A percentile compares a stretch with the other conserved stretches of the same genome.
These are phyloP conservation scores for Sebastes taczanowskii DNA, from an alignment of 2,797 vertebrate species.

Conservation along the genomic window DNA sequence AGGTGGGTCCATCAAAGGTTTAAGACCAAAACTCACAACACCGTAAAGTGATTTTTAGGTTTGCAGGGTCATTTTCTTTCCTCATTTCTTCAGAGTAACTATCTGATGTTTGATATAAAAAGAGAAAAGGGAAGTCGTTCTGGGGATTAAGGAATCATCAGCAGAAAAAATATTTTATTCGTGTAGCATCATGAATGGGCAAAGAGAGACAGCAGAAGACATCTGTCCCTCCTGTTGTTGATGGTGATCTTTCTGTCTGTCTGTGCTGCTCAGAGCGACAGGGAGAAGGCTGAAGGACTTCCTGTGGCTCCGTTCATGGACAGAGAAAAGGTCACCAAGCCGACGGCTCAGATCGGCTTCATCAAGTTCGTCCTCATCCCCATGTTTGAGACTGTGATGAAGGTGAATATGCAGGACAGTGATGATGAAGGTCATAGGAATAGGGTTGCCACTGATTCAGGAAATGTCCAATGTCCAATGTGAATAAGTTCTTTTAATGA, in stretches of 20 bases:
- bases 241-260: neutral
- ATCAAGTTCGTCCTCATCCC: conserved; percentile 87
- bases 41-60: neutral
- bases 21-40: neutral
- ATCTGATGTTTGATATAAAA: neutral
- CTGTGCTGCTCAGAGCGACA: conserved; percentile 84
- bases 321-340: conserved; percentile 93
- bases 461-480: neutral
- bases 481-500: neutral
- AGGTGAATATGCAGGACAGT: conserved; percentile 63
- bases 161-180: neutral
- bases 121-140: neutral
- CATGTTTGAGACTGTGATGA: conserved; percentile 85
- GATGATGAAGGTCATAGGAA: neutral
- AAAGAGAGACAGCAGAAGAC: neutral
- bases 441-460: too few relatives aligned
- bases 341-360: conserved; percentile 91
- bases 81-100: too few relatives aligned
- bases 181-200: neutral
- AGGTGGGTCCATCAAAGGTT: conserved; percentile 78
- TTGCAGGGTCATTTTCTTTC: neutral
- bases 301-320: conserved; percentile 96
- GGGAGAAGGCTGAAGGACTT: conserved; percentile 92
- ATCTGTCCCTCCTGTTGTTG: neutral
- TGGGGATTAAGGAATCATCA: neutral